phyloP scores from a whole-genome alignment of 2,113 vertebrate species.

The Nycticorax nycticorax region DNA sequence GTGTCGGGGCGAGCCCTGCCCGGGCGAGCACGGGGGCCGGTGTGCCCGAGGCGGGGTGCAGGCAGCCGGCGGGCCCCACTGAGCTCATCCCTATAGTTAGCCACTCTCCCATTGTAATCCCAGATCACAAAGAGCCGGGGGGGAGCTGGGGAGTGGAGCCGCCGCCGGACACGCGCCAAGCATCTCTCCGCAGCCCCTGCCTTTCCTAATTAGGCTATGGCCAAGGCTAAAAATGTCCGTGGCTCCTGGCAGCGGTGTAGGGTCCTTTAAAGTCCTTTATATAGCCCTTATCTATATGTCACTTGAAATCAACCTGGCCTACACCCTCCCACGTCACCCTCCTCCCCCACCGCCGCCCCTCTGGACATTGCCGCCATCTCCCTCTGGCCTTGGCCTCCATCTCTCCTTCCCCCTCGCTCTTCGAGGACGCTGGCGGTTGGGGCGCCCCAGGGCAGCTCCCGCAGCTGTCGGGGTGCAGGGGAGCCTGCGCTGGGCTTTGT shows the following conservation, averaged over 20 bases:
- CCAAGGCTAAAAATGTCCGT: slow-evolving; percentile 39
- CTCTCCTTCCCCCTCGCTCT: not conserved
- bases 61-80: not conserved
- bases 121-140: slow-evolving; percentile 66
- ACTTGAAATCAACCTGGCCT: slow-evolving; percentile 63
- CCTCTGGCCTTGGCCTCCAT: not conserved
- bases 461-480: slow-evolving; percentile 41
- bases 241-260: slow-evolving; percentile 25
- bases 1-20: accelerated
- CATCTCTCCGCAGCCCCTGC: slow-evolving; percentile 56
- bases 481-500: not conserved
- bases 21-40: accelerated
- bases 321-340: slow-evolving; percentile 7
- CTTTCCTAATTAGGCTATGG: slow-evolving; percentile 76
- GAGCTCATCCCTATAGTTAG: slow-evolving; percentile 75
- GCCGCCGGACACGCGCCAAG: slow-evolving; percentile 48
- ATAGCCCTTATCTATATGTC: slow-evolving; percentile 68
- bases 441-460: not conserved
- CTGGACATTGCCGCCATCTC: not conserved
- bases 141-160: not conserved
- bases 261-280: slow-evolving; percentile 69
- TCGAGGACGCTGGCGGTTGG: not conserved
- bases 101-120: slow-evolving; percentile 67
- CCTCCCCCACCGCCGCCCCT: not conserved
- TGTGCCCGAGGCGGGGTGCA: accelerated